These are phyloP conservation scores for Centropristis striata DNA, from an alignment of 2,113 vertebrate genomes.

Conservation along the genomic window DNA sequence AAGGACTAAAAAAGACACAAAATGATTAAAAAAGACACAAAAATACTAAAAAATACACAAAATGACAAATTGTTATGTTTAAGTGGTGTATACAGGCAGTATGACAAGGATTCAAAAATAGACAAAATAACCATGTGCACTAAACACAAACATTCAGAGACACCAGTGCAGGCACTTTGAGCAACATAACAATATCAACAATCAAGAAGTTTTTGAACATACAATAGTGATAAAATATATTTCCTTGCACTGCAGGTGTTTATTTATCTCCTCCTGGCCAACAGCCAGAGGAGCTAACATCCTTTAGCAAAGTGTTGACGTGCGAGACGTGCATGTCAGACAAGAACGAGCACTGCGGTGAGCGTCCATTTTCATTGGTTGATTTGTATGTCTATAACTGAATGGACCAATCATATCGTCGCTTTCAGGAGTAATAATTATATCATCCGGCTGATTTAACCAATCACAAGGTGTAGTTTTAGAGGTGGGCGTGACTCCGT, in stretches of 20 bases:
- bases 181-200: background rate
- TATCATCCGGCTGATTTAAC: constrained; percentile 6
- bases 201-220: background rate
- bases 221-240: background rate
- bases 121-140: no score
- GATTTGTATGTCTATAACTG: background rate
- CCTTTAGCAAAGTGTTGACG: constrained; percentile 40
- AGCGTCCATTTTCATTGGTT: constrained; percentile 48
- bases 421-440: accelerated
- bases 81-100: no score
- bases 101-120: no score
- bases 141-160: no score
- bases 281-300: background rate
- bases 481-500: constrained; percentile 63
- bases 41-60: no score
- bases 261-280: no score
- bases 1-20: no score
- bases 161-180: background rate
- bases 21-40: no score
- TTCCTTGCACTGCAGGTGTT: background rate
- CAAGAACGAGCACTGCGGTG: background rate
- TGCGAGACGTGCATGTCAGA: constrained; percentile 45
- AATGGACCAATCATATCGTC: constrained; percentile 46
- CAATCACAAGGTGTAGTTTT: constrained; percentile 60
- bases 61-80: no score